These are phyloP conservation scores for Chloroclystis v-ata DNA, from an alignment of 2,888 invertebrate species.

Conservation along the genomic window DNA sequence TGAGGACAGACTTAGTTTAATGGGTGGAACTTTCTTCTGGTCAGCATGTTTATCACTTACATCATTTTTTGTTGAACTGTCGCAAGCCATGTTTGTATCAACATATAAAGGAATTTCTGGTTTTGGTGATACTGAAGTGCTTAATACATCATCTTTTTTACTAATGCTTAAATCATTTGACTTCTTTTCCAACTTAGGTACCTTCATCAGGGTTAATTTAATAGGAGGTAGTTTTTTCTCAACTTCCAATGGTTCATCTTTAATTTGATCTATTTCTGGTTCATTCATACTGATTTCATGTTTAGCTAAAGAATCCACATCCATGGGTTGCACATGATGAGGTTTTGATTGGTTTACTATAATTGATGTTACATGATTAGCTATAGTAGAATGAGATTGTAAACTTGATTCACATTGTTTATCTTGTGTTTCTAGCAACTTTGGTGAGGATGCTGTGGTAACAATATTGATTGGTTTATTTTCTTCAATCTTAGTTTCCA, in stretches of 20 bases:
- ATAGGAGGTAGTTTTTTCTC: conserved; percentile 21
- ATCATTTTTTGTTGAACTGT: conserved; percentile 12
- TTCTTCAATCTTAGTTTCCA: background rate
- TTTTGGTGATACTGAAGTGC: conserved; percentile 8
- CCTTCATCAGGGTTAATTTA: conserved; percentile 21
- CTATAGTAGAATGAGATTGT: background rate
- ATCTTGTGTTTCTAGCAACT: background rate
- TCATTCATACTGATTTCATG: too few relatives aligned
- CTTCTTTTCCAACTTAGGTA: conserved; percentile 20
- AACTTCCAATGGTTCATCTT: conserved; percentile 2
- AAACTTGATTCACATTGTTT: background rate
- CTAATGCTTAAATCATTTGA: conserved; percentile 18
- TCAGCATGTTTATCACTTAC: conserved; percentile 25
- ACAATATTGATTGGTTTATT: background rate
- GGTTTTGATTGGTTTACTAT: background rate
- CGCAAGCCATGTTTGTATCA: conserved; percentile 15
- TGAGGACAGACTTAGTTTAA: conserved; percentile 44
- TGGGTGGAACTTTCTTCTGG: conserved; percentile 46
- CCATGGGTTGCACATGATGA: conserved; percentile 2
- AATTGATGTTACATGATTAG: background rate
- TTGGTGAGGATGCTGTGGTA: background rate
- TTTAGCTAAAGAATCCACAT: conserved; percentile 2
- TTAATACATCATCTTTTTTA: conserved; percentile 4
- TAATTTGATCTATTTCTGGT: background rate
- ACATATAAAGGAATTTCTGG: conserved; percentile 6